A percentile compares a stretch with the other conserved stretches of the same genome.
phyloP scores from a whole-genome alignment of 2,888 invertebrate species.

The Thumatha senex region DNA sequence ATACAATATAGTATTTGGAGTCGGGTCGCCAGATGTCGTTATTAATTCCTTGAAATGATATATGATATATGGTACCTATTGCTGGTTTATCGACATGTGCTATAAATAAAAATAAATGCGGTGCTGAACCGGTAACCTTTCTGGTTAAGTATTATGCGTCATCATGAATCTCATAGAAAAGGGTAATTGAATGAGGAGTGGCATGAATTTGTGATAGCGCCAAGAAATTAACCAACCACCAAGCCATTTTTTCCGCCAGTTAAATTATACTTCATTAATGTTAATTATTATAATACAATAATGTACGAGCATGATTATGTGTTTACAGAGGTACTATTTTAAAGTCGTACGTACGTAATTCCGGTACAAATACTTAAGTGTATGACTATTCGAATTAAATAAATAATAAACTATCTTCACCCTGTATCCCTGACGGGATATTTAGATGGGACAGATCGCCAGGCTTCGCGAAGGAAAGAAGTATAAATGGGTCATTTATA shows the following conservation, averaged over 20 bases:
- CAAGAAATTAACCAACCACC: constrained; percentile 66
- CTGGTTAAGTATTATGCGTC: constrained; percentile 59
- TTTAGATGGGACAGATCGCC: too few species aligned
- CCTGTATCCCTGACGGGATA: too few species aligned
- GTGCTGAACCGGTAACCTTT: constrained; percentile 52
- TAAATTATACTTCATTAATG: constrained; percentile 60
- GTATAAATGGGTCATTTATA: too few species aligned
- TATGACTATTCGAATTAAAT: too few species aligned
- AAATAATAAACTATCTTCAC: too few species aligned
- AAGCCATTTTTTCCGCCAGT: constrained; percentile 67
- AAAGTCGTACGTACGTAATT: too few species aligned
- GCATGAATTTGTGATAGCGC: constrained; percentile 64
- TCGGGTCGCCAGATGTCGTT: constrained; percentile 15
- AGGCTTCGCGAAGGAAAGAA: too few species aligned
- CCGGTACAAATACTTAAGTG: too few species aligned
- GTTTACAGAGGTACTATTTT: too few species aligned
- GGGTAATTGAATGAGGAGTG: constrained; percentile 70
- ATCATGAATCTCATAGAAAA: constrained; percentile 57
- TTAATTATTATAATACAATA: constrained; percentile 57
- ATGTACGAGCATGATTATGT: too few species aligned
- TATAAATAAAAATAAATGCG: constrained; percentile 54
- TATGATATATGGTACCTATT: too few species aligned
- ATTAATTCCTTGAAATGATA: constrained; percentile 40
- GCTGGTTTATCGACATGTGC: constrained; percentile 45
- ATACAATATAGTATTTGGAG: constrained; percentile 25